These are phyloP conservation scores for Drosophila takahashii DNA, from an alignment of 1,140 invertebrate genomes.

Conservation along the genomic window DNA sequence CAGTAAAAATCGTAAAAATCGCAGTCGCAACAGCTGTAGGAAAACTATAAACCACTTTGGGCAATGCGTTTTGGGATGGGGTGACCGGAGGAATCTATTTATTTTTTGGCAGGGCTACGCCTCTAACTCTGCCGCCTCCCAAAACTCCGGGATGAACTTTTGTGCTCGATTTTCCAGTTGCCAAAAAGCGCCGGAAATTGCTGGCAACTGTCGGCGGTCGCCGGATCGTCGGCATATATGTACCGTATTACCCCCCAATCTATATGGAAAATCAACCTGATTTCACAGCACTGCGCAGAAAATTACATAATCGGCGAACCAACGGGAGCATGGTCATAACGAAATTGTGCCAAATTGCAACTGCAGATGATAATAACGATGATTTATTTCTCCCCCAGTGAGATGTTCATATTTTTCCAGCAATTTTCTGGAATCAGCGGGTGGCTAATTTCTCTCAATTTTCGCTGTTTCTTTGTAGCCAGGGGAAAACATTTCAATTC, in stretches of 20 bases:
- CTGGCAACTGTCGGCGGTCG: constrained; percentile 49
- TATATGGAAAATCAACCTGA: constrained; percentile 43
- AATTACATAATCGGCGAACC: constrained; percentile 42
- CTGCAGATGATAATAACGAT: constrained; percentile 39
- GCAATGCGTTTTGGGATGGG: constrained; percentile 10
- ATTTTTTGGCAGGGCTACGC: constrained; percentile 9
- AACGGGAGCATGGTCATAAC: constrained; percentile 25
- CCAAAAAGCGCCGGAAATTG: constrained; percentile 55
- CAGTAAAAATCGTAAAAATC: constrained; percentile 28
- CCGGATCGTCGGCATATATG: constrained; percentile 31
- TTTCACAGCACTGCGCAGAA: constrained; percentile 30
- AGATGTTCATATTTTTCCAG: constrained; percentile 32
- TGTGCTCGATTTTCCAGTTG: constrained; percentile 66
- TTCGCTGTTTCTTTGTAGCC: constrained; percentile 30
- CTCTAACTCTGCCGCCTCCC: constrained; percentile 4
- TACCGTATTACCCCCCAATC: constrained; percentile 1
- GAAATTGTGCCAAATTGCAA: constrained; percentile 68
- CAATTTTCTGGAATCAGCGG: constrained; percentile 52
- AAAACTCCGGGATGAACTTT: constrained; percentile 60
- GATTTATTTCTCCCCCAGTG: constrained; percentile 39
- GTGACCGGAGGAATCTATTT: background rate
- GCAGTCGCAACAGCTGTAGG: constrained; percentile 12
- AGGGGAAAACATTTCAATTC: constrained; percentile 17
- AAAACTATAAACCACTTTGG: constrained; percentile 33
- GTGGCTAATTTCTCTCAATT: constrained; percentile 71